phyloP scores from a whole-genome alignment of 2,113 vertebrate genomes.

The Aldabrachelys gigantea region DNA sequence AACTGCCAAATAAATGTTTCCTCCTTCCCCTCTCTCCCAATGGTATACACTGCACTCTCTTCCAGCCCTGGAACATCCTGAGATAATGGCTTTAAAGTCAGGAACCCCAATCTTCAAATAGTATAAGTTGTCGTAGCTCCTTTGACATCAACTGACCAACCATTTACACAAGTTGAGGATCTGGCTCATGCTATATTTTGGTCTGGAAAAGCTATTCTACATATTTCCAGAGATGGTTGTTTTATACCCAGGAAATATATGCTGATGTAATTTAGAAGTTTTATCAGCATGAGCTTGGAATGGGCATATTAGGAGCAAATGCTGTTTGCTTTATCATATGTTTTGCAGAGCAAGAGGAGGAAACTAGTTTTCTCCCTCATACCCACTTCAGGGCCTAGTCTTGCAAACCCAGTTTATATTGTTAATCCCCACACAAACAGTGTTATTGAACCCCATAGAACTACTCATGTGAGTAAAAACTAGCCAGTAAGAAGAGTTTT shows the following conservation, averaged over 20 bases:
- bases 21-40: too few species aligned
- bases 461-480: background rate
- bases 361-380: background rate
- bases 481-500: background rate
- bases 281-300: too few species aligned
- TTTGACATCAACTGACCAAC: background rate
- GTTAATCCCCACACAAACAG: background rate
- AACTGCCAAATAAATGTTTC: too few species aligned
- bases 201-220: accelerated
- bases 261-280: too few species aligned
- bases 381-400: background rate
- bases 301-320: background rate
- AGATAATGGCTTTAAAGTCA: too few species aligned
- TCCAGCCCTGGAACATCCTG: too few species aligned
- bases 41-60: too few species aligned
- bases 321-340: slow-evolving; percentile 2
- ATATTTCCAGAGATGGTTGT: background rate
- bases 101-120: background rate
- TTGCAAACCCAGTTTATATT: background rate
- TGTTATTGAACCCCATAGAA: background rate
- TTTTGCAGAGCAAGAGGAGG: background rate
- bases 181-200: too few species aligned
- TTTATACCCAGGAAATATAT: background rate
- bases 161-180: background rate
- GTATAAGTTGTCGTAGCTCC: background rate